A percentile compares a stretch with the other conserved stretches of the same genome.
Evolutionary conservation across 2,797 vertebrate genomes (phyloP).

Genomic region (Pseudochirops cupreus): DNA sequence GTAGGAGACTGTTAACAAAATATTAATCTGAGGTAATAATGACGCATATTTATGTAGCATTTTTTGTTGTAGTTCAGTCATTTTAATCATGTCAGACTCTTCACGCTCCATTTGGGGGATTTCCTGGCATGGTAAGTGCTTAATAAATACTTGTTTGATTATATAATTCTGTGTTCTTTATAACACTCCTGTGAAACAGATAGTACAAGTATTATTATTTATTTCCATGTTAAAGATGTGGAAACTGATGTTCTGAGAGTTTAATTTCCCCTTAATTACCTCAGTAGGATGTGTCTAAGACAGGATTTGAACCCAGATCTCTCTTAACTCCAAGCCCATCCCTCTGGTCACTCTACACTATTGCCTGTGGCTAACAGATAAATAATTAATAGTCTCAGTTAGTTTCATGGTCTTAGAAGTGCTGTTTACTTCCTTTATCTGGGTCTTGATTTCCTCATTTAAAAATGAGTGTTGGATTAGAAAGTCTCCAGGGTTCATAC

Average conservation of each 20-base stretch:
- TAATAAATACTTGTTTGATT: background rate
- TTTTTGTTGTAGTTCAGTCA: background rate
- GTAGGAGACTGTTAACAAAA: background rate
- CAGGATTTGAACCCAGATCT: background rate
- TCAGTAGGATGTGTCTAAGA: background rate
- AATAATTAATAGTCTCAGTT: background rate
- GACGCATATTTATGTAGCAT: background rate
- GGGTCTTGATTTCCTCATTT: background rate
- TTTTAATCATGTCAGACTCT: background rate
- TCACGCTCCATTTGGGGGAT: background rate
- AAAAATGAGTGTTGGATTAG: background rate
- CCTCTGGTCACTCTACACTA: background rate
- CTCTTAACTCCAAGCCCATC: background rate
- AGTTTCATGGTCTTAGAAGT: background rate
- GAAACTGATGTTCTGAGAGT: background rate
- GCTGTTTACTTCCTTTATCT: background rate
- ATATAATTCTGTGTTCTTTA: background rate
- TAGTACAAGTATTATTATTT: background rate
- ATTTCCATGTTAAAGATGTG: constrained; percentile 44
- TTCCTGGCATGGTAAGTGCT: background rate
- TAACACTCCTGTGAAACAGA: background rate
- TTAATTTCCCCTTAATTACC: background rate
- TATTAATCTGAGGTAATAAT: background rate
- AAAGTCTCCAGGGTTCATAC: background rate
- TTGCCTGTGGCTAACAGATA: background rate